These are phyloP conservation scores for Phthorimaea operculella DNA, from an alignment of 1,140 invertebrate species.

Conservation along the genomic window DNA sequence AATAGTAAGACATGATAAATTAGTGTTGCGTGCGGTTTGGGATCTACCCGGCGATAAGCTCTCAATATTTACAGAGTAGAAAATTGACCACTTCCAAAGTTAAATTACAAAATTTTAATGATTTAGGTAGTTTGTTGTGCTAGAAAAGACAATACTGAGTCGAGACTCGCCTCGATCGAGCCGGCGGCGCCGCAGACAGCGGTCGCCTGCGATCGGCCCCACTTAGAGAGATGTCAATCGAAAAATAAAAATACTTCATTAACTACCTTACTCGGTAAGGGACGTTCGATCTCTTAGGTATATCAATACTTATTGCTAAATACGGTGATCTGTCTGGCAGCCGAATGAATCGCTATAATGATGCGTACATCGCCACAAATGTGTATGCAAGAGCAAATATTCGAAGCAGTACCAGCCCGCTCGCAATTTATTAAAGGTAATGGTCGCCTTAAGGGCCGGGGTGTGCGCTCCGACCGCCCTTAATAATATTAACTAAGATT, in stretches of 20 bases:
- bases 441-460: background rate
- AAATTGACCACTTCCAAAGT: constrained; percentile 64
- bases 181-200: background rate
- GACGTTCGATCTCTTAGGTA: constrained; percentile 66
- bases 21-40: constrained; percentile 50
- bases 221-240: constrained; percentile 52
- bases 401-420: constrained; percentile 55
- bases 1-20: constrained; percentile 35
- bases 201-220: background rate
- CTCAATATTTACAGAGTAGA: constrained; percentile 64
- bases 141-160: constrained; percentile 55
- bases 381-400: constrained; percentile 40
- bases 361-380: constrained; percentile 32
- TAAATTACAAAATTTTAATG: constrained; percentile 62
- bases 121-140: constrained; percentile 50
- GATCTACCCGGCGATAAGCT: constrained; percentile 61
- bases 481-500: too few species aligned
- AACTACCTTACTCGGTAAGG: constrained; percentile 67
- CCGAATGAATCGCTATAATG: constrained; percentile 29
- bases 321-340: constrained; percentile 50
- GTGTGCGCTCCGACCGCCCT: background rate
- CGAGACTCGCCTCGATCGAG: constrained; percentile 22
- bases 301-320: constrained; percentile 65
- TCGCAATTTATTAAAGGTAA: constrained; percentile 26
- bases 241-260: constrained; percentile 60